These are phyloP conservation scores for Ephestia elutella DNA, from an alignment of 1,140 invertebrate species.

Conservation along the genomic window DNA sequence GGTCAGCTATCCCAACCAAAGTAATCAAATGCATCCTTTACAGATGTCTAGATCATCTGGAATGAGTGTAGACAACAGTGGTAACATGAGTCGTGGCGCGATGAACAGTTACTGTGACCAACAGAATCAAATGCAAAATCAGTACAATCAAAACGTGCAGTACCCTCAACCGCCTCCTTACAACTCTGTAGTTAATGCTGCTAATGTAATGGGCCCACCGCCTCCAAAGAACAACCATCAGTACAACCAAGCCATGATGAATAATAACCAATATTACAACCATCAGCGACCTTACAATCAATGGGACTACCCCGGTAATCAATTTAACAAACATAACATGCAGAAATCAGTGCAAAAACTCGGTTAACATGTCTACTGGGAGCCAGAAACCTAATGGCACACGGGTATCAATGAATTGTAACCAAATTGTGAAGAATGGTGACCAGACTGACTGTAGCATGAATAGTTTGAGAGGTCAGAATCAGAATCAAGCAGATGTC, in stretches of 20 bases:
- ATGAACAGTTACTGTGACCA: constrained; percentile 57
- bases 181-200: constrained; percentile 44
- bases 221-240: constrained; percentile 67
- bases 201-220: constrained; percentile 62
- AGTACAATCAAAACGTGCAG: constrained; percentile 53
- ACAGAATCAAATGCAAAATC: constrained; percentile 36
- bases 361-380: constrained; percentile 64
- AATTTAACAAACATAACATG: constrained; percentile 65
- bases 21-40: constrained; percentile 60
- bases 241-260: constrained; percentile 63
- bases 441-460: constrained; percentile 63
- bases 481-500: constrained; percentile 62
- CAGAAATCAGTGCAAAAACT: constrained; percentile 62
- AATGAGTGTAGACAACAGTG: constrained; percentile 67
- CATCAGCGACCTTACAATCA: constrained; percentile 62
- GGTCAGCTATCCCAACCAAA: constrained; percentile 60
- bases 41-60: constrained; percentile 62
- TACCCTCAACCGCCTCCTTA: constrained; percentile 63
- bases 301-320: constrained; percentile 65
- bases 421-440: constrained; percentile 45
- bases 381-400: constrained; percentile 58
- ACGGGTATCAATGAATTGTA: constrained; percentile 39
- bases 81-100: constrained; percentile 48
- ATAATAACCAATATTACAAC: constrained; percentile 65
- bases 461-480: constrained; percentile 58